These are phyloP conservation scores for Ophion slaviceki DNA, from an alignment of 2,888 invertebrate species.

Conservation along the genomic window DNA sequence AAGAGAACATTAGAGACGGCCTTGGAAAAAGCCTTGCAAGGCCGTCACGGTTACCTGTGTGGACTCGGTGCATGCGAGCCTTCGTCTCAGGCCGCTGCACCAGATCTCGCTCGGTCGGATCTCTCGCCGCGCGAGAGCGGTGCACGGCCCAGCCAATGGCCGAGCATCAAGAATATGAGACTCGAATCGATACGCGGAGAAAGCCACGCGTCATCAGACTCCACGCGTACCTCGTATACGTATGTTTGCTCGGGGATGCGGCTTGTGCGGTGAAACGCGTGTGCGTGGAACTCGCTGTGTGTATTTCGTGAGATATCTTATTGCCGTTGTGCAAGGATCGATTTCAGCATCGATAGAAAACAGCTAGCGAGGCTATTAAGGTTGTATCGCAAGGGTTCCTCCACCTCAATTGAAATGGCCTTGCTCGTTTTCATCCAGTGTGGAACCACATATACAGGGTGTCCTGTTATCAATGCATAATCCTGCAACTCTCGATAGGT, in stretches of 20 bases:
- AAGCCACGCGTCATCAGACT: slow-evolving; percentile 69
- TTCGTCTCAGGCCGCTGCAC: slow-evolving; percentile 65
- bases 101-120: slow-evolving; percentile 60
- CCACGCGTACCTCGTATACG: slow-evolving; percentile 5
- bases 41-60: slow-evolving; percentile 76
- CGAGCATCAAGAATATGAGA: slow-evolving; percentile 69
- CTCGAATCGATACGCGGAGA: slow-evolving; percentile 73
- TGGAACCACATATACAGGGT: too few species aligned
- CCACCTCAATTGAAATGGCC: too few species aligned
- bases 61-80: slow-evolving; percentile 62
- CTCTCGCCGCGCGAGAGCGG: slow-evolving; percentile 44
- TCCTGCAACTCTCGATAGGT: too few species aligned
- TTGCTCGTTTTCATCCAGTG: too few species aligned
- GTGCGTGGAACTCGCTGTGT: background rate
- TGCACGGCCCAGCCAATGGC: slow-evolving; percentile 26
- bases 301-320: background rate
- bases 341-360: slow-evolving; percentile 48
- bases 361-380: slow-evolving; percentile 5
- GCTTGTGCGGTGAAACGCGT: background rate
- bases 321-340: slow-evolving; percentile 37
- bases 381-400: slow-evolving; percentile 9
- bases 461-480: too few species aligned
- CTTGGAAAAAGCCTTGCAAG: slow-evolving; percentile 79
- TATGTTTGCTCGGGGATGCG: background rate
- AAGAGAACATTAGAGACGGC: slow-evolving; percentile 76